Evolutionary conservation across 1,140 invertebrate genomes (phyloP).

Genomic region (Penaeus chinensis): DNA sequence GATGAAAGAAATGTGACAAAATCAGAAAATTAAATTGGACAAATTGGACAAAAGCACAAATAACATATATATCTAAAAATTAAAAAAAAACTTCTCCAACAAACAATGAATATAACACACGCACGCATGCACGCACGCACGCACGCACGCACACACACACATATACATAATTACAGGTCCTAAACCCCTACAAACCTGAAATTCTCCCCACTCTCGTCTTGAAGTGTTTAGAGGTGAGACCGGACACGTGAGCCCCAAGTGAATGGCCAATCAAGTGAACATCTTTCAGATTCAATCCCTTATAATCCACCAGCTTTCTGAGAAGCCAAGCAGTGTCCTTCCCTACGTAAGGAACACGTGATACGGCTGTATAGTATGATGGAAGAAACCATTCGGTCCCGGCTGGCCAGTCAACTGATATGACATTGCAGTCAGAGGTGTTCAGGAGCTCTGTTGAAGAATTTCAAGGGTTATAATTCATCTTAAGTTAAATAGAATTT

Average conservation of each 20-base stretch:
- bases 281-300: slow-evolving; percentile 6
- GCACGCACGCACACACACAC: too few relatives aligned
- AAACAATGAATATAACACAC: too few relatives aligned
- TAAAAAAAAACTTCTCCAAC: too few relatives aligned
- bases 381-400: slow-evolving; percentile 18
- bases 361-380: slow-evolving; percentile 35
- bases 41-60: too few relatives aligned
- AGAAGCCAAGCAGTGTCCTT: slow-evolving; percentile 22
- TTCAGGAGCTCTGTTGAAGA: slow-evolving; percentile 12
- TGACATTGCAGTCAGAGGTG: slow-evolving; percentile 33
- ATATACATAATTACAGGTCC: too few relatives aligned
- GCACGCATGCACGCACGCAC: too few relatives aligned
- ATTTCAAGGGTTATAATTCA: too few relatives aligned
- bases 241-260: slow-evolving; percentile 44
- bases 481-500: too few relatives aligned
- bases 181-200: slow-evolving; percentile 25
- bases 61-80: too few relatives aligned
- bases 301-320: background rate
- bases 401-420: slow-evolving; percentile 50
- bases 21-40: too few relatives aligned
- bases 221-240: slow-evolving; percentile 22
- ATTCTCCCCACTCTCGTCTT: slow-evolving; percentile 28
- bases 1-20: too few relatives aligned
- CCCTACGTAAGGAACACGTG: slow-evolving; percentile 1
- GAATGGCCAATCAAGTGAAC: slow-evolving; percentile 47